Evolutionary conservation across 1,140 invertebrate genomes (phyloP).

Genomic region (Apocrypta bakeri): DNA sequence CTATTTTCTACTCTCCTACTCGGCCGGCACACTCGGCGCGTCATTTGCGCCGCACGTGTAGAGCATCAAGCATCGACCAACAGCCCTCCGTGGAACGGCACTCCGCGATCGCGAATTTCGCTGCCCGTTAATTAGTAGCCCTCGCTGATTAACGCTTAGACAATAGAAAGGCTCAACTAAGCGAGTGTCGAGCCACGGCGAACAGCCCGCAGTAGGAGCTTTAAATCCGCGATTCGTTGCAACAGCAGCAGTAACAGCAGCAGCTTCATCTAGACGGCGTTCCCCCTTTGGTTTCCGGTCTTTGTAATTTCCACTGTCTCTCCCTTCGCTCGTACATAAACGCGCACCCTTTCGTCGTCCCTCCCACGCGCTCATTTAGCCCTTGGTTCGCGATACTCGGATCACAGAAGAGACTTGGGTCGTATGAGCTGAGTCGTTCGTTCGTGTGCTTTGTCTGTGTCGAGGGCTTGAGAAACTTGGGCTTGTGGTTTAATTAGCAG

Average conservation of each 20-base stretch:
- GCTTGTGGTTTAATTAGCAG: slow-evolving; percentile 13
- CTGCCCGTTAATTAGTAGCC: slow-evolving; percentile 64
- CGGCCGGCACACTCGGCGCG: slow-evolving; percentile 60
- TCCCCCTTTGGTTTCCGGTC: slow-evolving; percentile 37
- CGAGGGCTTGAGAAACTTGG: neutral
- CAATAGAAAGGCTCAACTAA: slow-evolving; percentile 64
- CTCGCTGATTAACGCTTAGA: slow-evolving; percentile 67
- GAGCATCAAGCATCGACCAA: neutral
- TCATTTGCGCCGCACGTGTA: slow-evolving; percentile 60
- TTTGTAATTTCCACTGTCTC: slow-evolving; percentile 39
- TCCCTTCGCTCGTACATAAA: slow-evolving; percentile 28
- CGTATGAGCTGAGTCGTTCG: neutral
- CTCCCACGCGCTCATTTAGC: slow-evolving; percentile 43
- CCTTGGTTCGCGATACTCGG: slow-evolving; percentile 36
- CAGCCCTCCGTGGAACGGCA: slow-evolving; percentile 16
- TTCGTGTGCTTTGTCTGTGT: no score
- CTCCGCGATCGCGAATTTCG: slow-evolving; percentile 1
- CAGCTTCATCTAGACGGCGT: neutral
- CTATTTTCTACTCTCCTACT: slow-evolving; percentile 59
- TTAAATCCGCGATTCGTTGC: slow-evolving; percentile 18
- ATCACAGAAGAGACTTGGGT: slow-evolving; percentile 38
- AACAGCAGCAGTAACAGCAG: neutral
- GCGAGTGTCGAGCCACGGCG: slow-evolving; percentile 24
- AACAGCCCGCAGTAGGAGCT: slow-evolving; percentile 41
- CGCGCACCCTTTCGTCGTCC: slow-evolving; percentile 27